Conservation (phyloP, 2,797 vertebrate genomes). For the Coregonus ussuriensis region DNA sequence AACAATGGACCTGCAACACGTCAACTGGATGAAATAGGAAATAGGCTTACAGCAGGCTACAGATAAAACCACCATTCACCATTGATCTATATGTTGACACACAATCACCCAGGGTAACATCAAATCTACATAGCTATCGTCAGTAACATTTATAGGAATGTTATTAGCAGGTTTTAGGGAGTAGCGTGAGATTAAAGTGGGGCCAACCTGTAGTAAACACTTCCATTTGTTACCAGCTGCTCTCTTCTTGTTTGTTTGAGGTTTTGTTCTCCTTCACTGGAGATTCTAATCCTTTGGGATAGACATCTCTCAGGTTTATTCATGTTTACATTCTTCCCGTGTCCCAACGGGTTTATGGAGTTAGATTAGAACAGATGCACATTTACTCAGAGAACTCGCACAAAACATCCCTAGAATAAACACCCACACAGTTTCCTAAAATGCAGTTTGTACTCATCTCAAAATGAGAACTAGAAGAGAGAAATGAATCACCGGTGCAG, state of each 20-base stretch:
- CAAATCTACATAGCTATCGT: not conserved
- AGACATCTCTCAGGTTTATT: constrained; percentile 8
- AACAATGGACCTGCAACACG: no score
- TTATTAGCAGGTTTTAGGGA: not conserved
- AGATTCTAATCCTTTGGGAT: not conserved
- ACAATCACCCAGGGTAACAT: no score
- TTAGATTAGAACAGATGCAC: not conserved
- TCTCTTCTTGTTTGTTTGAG: not conserved
- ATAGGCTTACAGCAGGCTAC: no score
- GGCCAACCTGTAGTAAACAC: not conserved
- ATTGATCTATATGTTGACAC: not conserved
- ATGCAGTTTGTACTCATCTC: not conserved
- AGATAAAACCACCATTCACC: not conserved
- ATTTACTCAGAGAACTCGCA: not conserved
- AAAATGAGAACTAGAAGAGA: constrained; percentile 1
- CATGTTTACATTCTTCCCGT: constrained; percentile 7
- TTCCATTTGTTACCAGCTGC: not conserved
- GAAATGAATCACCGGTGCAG: not conserved
- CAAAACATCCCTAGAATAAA: not conserved
- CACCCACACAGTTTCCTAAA: not conserved
- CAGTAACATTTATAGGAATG: not conserved
- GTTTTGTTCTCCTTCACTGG: constrained; percentile 8
- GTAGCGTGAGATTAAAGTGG: not conserved
- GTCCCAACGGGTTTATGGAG: not conserved
- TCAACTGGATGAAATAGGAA: no score